Percentiles rank a stretch among this genome's conserved stretches.
Evolutionary conservation across 1,140 invertebrate genomes (phyloP).

Genomic region (Eriosoma lanigerum): DNA sequence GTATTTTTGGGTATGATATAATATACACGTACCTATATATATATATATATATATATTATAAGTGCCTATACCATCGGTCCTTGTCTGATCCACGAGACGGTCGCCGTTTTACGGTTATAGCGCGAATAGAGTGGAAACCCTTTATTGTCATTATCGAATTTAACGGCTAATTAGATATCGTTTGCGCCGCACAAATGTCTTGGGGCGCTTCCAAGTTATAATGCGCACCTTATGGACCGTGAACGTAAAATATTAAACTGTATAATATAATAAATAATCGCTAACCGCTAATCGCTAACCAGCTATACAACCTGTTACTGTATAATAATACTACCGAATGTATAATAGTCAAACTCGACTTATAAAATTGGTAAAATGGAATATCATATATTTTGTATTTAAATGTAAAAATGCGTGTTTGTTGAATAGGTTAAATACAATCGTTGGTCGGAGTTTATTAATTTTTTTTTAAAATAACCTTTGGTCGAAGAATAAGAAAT

Average conservation of each 20-base stretch:
- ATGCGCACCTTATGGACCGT: slow-evolving; percentile 40
- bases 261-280: not conserved
- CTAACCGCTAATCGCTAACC: too few species aligned
- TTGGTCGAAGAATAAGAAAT: too few species aligned
- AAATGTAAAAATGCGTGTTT: too few species aligned
- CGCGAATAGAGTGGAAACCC: not conserved
- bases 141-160: slow-evolving; percentile 48
- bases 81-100: not conserved
- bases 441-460: too few species aligned
- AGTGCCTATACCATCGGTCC: not conserved
- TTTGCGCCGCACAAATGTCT: slow-evolving; percentile 38
- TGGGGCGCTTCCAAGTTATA: slow-evolving; percentile 35
- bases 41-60: not conserved
- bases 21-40: not conserved
- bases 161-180: slow-evolving; percentile 51
- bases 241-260: not conserved
- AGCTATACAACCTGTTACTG: too few species aligned
- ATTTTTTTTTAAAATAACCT: too few species aligned
- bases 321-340: too few species aligned
- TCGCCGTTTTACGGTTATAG: not conserved
- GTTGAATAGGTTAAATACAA: too few species aligned
- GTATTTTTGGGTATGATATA: not conserved
- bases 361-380: too few species aligned
- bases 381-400: too few species aligned
- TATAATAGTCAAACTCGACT: too few species aligned